Evolutionary conservation across 2,888 invertebrate genomes (phyloP).

Genomic region (Hirtodrosophila confusa): DNA sequence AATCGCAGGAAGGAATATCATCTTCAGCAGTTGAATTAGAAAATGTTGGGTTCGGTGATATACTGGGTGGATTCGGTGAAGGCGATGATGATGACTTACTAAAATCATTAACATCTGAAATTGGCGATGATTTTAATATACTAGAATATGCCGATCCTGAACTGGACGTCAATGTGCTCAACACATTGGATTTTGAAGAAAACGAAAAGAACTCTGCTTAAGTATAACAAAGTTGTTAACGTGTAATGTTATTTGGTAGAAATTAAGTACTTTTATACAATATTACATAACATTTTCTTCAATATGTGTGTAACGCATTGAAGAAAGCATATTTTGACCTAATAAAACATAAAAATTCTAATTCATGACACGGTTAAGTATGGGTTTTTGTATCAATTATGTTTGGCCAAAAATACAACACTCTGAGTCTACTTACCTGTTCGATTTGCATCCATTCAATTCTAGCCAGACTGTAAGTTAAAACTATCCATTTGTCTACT

Average conservation of each 20-base stretch:
- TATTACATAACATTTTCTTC: too few relatives aligned
- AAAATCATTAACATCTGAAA: conserved; percentile 89
- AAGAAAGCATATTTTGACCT: conserved; percentile 7
- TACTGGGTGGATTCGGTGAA: conserved; percentile 92
- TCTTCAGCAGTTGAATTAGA: conserved; percentile 66
- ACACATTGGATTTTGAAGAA: conserved; percentile 92
- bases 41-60: conserved; percentile 89
- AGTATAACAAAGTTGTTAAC: conserved; percentile 3
- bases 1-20: conserved; percentile 85
- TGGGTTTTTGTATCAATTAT: too few relatives aligned
- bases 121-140: conserved; percentile 97
- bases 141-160: conserved; percentile 98
- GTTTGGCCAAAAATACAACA: too few relatives aligned
- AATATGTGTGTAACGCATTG: conserved; percentile 13
- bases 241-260: conserved; percentile 3
- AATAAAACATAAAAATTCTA: conserved; percentile 17
- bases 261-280: conserved; percentile 3
- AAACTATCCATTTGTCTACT: too few relatives aligned
- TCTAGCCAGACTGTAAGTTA: too few relatives aligned
- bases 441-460: too few relatives aligned
- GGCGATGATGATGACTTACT: conserved; percentile 95
- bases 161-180: conserved; percentile 93
- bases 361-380: background rate
- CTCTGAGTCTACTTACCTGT: too few relatives aligned
- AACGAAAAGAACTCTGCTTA: conserved; percentile 66